A percentile compares a stretch with the other conserved stretches of the same genome.
Evolutionary conservation across 2,797 vertebrate genomes (phyloP).

Genomic region (Acanthurus tractus): DNA sequence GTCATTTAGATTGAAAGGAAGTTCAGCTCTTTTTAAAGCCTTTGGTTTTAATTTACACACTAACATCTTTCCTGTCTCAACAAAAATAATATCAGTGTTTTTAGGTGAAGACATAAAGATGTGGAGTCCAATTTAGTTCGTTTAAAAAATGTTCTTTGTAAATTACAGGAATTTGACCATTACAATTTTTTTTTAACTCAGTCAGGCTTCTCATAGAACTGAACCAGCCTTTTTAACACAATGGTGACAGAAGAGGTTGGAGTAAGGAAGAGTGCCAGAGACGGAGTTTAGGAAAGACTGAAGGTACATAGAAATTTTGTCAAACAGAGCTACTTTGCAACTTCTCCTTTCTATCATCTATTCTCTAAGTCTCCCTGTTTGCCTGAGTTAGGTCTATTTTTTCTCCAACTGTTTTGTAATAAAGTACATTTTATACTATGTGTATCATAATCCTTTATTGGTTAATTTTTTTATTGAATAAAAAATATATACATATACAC

Average conservation of each 20-base stretch:
- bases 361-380: constrained; percentile 14
- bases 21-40: constrained; percentile 58
- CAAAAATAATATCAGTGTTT: background rate
- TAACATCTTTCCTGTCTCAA: background rate
- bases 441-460: background rate
- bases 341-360: constrained; percentile 9
- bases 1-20: constrained; percentile 25
- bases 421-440: background rate
- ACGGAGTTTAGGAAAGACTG: constrained; percentile 63
- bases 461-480: background rate
- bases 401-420: background rate
- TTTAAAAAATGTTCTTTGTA: too few species aligned
- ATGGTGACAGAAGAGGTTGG: constrained; percentile 50
- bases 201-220: constrained; percentile 44
- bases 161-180: too few species aligned
- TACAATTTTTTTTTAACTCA: background rate
- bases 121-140: background rate
- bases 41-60: constrained; percentile 7
- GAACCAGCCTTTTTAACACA: constrained; percentile 43
- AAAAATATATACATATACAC: too few species aligned
- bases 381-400: background rate
- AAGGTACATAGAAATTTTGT: constrained; percentile 17
- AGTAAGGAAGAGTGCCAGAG: constrained; percentile 69
- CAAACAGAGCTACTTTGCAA: constrained; percentile 23
- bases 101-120: background rate